A percentile compares a stretch with the other conserved stretches of the same genome.
Conservation (phyloP, 2,888 invertebrate species). For the Chrysina gloriosa region DNA sequence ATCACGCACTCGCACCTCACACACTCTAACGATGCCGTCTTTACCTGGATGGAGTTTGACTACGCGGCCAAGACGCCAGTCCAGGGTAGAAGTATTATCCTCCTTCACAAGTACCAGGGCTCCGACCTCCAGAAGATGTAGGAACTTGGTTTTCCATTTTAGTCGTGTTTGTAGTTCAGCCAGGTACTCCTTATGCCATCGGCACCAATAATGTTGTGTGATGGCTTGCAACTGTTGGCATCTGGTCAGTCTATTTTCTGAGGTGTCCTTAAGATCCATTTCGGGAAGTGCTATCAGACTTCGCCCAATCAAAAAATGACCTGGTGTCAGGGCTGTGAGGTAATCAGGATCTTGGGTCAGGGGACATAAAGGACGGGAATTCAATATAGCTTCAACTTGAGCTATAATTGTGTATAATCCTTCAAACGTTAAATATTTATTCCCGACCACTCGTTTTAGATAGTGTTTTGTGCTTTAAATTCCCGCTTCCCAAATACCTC, state of each 20-base stretch:
- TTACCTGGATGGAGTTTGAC: not conserved
- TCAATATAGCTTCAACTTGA: conserved; percentile 56
- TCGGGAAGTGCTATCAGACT: conserved; percentile 47
- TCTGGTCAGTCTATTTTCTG: conserved; percentile 45
- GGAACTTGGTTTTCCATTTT: not conserved
- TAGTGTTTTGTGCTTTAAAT: conserved; percentile 55
- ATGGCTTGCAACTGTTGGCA: conserved; percentile 51
- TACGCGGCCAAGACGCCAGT: not conserved
- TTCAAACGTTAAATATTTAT: conserved; percentile 51
- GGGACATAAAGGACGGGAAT: conserved; percentile 55
- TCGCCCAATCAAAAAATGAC: conserved; percentile 54
- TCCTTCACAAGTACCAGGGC: not conserved
- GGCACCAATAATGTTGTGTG: conserved; percentile 51
- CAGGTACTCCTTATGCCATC: conserved; percentile 52
- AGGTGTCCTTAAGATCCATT: conserved; percentile 42
- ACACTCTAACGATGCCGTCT: not conserved
- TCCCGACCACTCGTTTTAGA: conserved; percentile 51
- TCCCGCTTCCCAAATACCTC: conserved; percentile 58
- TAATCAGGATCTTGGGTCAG: conserved; percentile 52
- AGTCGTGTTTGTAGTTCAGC: conserved; percentile 6
- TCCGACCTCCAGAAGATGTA: not conserved
- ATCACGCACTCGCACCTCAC: no score
- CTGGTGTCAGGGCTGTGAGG: conserved; percentile 51
- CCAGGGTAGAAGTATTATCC: not conserved
- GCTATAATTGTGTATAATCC: conserved; percentile 53